These are phyloP conservation scores for Pimpla rufipes DNA, from an alignment of 2,888 invertebrate genomes.

Conservation along the genomic window DNA sequence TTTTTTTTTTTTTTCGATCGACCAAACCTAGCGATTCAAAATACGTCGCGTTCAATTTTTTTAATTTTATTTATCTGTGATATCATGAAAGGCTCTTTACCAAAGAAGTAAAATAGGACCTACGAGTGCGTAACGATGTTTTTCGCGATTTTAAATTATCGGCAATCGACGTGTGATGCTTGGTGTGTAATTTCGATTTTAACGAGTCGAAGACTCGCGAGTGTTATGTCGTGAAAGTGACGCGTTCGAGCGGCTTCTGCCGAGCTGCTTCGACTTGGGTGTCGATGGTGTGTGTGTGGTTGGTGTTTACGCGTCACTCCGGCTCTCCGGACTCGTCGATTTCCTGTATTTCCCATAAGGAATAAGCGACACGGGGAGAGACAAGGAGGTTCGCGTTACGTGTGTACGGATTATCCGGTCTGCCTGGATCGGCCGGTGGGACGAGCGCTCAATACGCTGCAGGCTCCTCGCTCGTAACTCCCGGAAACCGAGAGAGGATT, in stretches of 20 bases:
- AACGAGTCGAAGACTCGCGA: background rate
- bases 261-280: background rate
- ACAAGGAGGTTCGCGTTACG: slow-evolving; percentile 37
- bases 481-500: slow-evolving; percentile 40
- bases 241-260: slow-evolving; percentile 42
- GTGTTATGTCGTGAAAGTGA: slow-evolving; percentile 49
- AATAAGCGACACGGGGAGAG: background rate
- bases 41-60: too few relatives aligned
- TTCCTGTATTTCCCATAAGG: slow-evolving; percentile 59
- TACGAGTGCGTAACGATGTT: too few relatives aligned
- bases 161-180: background rate
- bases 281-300: background rate
- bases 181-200: slow-evolving; percentile 3
- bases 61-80: slow-evolving; percentile 4
- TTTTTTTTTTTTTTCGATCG: too few relatives aligned
- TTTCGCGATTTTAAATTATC: background rate
- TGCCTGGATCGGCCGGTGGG: slow-evolving; percentile 4
- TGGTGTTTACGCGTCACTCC: slow-evolving; percentile 14
- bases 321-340: slow-evolving; percentile 27
- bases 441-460: background rate
- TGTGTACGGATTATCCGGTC: slow-evolving; percentile 54
- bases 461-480: slow-evolving; percentile 33
- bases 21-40: too few relatives aligned
- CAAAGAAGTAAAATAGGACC: slow-evolving; percentile 1
- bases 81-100: slow-evolving; percentile 7